These are phyloP conservation scores for Stictocephala bisonia DNA, from an alignment of 2,888 invertebrate genomes.

Conservation along the genomic window DNA sequence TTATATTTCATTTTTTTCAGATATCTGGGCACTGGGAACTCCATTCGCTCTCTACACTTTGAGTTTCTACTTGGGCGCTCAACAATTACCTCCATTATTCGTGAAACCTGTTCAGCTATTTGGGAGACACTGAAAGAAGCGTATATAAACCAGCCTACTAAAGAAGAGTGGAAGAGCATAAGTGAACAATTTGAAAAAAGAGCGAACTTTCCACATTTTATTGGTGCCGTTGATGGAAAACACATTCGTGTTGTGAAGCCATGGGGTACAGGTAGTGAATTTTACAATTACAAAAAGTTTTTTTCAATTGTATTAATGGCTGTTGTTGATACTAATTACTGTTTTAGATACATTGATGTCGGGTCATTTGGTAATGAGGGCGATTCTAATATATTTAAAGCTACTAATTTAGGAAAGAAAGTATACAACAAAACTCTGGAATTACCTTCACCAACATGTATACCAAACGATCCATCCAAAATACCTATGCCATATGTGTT, in stretches of 20 bases:
- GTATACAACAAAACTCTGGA: background rate
- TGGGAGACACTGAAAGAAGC: conserved; percentile 11
- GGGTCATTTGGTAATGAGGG: conserved; percentile 34
- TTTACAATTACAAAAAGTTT: conserved; percentile 43
- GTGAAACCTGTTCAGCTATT: conserved; percentile 28
- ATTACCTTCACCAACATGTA: background rate
- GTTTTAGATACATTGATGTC: conserved; percentile 37
- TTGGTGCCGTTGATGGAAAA: conserved; percentile 20
- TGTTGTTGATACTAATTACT: conserved; percentile 34
- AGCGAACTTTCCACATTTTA: conserved; percentile 25
- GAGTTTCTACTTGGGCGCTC: too few species aligned
- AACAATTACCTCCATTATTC: conserved; percentile 24
- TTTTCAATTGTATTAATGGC: too few species aligned
- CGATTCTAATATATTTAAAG: conserved; percentile 26
- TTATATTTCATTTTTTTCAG: too few species aligned
- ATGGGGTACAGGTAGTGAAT: conserved; percentile 18
- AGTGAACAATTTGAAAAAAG: conserved; percentile 24
- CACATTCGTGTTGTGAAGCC: conserved; percentile 37
- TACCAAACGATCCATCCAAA: too few species aligned
- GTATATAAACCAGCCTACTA: conserved; percentile 25
- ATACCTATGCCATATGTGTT: background rate
- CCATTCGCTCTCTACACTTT: background rate
- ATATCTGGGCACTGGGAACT: background rate
- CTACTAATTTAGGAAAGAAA: background rate
- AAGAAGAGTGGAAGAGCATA: conserved; percentile 24